phyloP scores from a whole-genome alignment of 2,797 vertebrate species.

The Poeciliopsis presidionis region DNA sequence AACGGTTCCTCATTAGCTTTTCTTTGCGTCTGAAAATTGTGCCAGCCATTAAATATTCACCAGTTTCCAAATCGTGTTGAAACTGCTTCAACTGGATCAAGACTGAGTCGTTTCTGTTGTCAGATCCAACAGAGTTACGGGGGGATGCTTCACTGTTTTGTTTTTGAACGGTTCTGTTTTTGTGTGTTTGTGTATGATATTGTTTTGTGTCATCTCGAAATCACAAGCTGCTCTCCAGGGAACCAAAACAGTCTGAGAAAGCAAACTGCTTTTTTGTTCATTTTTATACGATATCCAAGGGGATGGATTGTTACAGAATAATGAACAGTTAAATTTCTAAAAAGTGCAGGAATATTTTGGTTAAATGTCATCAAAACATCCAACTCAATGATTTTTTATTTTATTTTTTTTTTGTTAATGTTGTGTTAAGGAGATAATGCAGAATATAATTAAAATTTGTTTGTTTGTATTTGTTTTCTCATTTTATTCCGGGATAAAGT shows the following conservation, averaged over 20 bases:
- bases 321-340: not conserved
- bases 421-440: not conserved
- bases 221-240: constrained; percentile 24
- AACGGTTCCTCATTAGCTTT: constrained; percentile 66
- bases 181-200: constrained; percentile 28
- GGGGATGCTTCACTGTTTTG: constrained; percentile 43
- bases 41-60: constrained; percentile 68
- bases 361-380: not conserved
- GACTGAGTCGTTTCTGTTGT: constrained; percentile 27
- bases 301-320: not conserved
- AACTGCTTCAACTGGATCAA: constrained; percentile 35
- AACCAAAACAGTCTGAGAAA: constrained; percentile 23
- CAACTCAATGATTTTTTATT: not conserved
- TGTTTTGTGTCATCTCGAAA: constrained; percentile 28
- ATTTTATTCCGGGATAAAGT: not conserved
- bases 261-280: constrained; percentile 27
- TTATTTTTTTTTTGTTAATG: not conserved
- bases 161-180: constrained; percentile 19
- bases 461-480: not conserved
- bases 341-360: not conserved
- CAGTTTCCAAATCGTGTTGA: constrained; percentile 37
- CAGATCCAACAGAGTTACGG: constrained; percentile 43
- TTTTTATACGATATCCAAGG: not conserved
- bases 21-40: constrained; percentile 42
- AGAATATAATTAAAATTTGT: not conserved